Conservation (phyloP, 2,113 vertebrate genomes). For the Tenebrosternarchus preto region DNA sequence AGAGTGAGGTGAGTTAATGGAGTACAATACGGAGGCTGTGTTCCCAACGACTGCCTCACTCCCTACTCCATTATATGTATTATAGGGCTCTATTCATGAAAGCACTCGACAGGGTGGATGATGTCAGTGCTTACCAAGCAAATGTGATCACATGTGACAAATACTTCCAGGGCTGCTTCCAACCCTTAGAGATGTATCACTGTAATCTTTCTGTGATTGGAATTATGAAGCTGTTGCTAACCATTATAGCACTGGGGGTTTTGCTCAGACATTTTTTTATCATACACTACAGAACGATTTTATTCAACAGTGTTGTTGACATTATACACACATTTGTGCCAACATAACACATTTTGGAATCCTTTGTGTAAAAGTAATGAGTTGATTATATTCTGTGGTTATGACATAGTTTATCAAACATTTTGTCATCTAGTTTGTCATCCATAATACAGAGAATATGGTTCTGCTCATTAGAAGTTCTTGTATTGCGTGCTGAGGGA, state of each 20-base stretch:
- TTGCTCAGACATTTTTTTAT: background rate
- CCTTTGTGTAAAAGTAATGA: slow-evolving; percentile 3
- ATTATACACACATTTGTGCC: background rate
- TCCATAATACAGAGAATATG: too few relatives aligned
- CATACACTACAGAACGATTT: background rate
- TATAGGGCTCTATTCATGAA: slow-evolving; percentile 30
- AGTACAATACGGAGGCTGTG: slow-evolving; percentile 35
- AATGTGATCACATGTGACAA: slow-evolving; percentile 14
- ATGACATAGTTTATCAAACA: too few relatives aligned
- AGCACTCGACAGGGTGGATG: slow-evolving; percentile 24
- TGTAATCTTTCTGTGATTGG: background rate
- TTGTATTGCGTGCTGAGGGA: too few relatives aligned
- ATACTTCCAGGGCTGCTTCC: background rate
- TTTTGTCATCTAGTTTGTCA: too few relatives aligned
- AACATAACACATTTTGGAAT: background rate
- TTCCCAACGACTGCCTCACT: background rate
- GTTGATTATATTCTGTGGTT: background rate
- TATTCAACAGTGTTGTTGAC: background rate
- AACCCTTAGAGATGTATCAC: background rate
- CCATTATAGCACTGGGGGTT: background rate
- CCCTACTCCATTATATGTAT: slow-evolving; percentile 23
- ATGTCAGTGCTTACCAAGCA: slow-evolving; percentile 26
- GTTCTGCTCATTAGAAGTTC: too few relatives aligned
- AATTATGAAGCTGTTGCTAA: slow-evolving; percentile 13
- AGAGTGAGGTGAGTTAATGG: slow-evolving; percentile 39